A percentile compares a stretch with the other conserved stretches of the same genome.
phyloP scores from a whole-genome alignment of 2,888 invertebrate genomes.

The Salticus scenicus region DNA sequence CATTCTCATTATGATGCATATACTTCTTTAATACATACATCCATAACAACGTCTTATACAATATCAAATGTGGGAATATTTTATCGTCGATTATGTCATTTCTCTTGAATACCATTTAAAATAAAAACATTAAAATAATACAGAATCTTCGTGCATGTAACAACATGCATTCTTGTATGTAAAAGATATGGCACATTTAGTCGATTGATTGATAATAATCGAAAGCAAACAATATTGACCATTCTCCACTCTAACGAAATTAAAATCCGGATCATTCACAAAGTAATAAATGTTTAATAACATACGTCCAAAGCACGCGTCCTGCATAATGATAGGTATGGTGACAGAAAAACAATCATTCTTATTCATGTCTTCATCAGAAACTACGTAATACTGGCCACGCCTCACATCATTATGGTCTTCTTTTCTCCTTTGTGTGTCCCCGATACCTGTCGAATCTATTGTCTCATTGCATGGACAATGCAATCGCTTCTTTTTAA shows the following conservation, averaged over 20 bases:
- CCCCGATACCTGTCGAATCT: constrained; percentile 1
- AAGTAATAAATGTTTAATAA: constrained; percentile 16
- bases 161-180: too few relatives aligned
- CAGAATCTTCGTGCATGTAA: too few relatives aligned
- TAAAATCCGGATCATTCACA: neutral
- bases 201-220: constrained; percentile 2
- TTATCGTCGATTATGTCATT: too few relatives aligned
- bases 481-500: neutral
- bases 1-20: too few relatives aligned
- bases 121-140: too few relatives aligned
- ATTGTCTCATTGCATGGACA: neutral
- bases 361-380: neutral
- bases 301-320: neutral
- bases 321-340: neutral
- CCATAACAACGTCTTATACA: too few relatives aligned
- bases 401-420: constrained; percentile 7
- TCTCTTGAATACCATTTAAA: too few relatives aligned
- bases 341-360: constrained; percentile 11
- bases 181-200: neutral
- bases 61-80: too few relatives aligned
- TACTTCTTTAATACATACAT: too few relatives aligned
- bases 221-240: neutral
- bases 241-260: neutral
- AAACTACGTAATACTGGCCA: neutral
- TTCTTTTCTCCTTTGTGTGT: neutral